Base-by-base conservation (phyloP, 2,113 vertebrate genomes). In the Etheostoma spectabile region DNA sequence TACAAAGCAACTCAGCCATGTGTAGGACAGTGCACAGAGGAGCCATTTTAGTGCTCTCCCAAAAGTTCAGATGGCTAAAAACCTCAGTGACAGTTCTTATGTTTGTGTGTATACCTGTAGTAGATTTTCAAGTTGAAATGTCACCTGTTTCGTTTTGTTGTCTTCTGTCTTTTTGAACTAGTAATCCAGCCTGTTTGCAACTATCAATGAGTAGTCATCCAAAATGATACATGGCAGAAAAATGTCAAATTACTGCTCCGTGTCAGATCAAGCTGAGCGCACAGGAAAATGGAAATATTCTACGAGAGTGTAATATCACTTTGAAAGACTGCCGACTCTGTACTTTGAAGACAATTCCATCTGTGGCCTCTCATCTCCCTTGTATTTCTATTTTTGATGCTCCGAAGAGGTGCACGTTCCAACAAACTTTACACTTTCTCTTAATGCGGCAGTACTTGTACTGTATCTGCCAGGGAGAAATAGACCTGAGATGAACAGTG, bases 401-500 rank as follows among this genome's bases (percentile, higher is more conserved):
- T 78, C 73, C 52, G 18, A 81, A 81, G 85, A 82, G 30, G 64
- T 62, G 59, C 79, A 22, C 7, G 18, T 81, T 55, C 76, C 63
- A 60, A 88, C 76, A 85, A 86, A 88, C 80, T 73, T 83, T 57
- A 84, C 79, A 74, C 68, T 46, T 24, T 53, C 66, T 76, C 59
- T 75, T 22, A 33, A 73, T 27, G 53, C 27, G 0, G 65, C 21
- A 71, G 57, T 53, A 6, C 66, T 33, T 53, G 67, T n/a, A n/a
- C n/a, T n/a, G n/a, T 71, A 89, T 79, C 79, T 86, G 79, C 73
- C 91, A 88, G 91, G 88, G 87, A 79, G 65, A 72, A 93, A 80
- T 72, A 93, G 55, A 93, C 93, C 96, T 95, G 95, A 96, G 94
- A 96, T 93, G 94, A 95, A 94, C 60, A 95, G 92, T 85, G 93